Evolutionary conservation across 2,888 invertebrate species (phyloP), one percentile per base, ranked within the genome.

Genomic region (Blastobasis lacticolella): DNA sequence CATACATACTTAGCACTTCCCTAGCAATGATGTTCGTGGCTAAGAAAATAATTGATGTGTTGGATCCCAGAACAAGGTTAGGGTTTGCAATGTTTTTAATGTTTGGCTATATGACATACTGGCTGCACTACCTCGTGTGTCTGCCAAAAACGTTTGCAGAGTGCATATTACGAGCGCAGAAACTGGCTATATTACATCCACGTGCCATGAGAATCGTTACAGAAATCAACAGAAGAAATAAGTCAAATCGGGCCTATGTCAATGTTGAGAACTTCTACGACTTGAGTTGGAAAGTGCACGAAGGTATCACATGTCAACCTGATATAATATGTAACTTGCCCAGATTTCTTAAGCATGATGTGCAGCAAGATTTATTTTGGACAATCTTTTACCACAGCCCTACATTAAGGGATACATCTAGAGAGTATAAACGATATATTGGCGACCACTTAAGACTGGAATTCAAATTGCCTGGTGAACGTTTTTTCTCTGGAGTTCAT

Each of bases 361-460:
- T 54, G 4, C 41, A 36, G 6, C 42, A 45, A 37, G 54, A 54
- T 37, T n/a, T 54, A 7, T 37, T 40, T 7, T 54, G 52, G 52
- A 23, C 48, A 6, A 37, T 54, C 23, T 54, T 52, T 37, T 48
- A 54, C 23, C 54, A 54, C 38, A 54, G 54, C 36, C 54, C 54
- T 6, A 48, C 50, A n/a, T 50, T 54, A 8, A 47, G 54, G 37
- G 42, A 50, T 6, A 49, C 51, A 5, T 48, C 48, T 10, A 4
- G 4, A n/a, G 10, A 43, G 4, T 54, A 40, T 43, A 51, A 54
- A 37, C 38, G 51, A 6, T 54, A 46, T 44, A 37, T 54, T 4
- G 38, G 46, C 37, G 5, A 47, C 4, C 6, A 38, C 5, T 37
- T 54, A 6, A n/a, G 37, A 5, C n/a, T 49, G 6, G 44, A 48